Evolutionary conservation across 2,113 vertebrate genomes (phyloP).

Genomic region (Pycnonotus jocosus): DNA sequence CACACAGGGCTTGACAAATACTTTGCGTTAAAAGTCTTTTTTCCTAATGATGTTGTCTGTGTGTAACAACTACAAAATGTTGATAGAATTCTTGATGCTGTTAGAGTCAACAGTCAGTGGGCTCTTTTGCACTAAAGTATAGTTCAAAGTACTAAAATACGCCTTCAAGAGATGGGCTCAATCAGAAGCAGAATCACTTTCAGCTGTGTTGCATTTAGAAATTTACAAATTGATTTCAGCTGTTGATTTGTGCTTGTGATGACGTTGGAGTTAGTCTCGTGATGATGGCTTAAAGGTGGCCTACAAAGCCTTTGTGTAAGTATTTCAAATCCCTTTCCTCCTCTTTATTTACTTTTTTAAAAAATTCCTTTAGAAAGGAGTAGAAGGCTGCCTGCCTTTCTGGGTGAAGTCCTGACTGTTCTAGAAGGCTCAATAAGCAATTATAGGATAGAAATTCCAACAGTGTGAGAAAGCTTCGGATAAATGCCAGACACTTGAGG

Average conservation of each 20-base stretch:
- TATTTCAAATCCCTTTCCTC: neutral
- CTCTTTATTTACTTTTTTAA: neutral
- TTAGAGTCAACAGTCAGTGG: neutral
- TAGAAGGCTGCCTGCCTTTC: neutral
- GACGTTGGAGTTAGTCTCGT: neutral
- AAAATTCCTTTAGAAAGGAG: neutral
- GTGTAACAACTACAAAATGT: neutral
- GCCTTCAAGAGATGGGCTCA: neutral
- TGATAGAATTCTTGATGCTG: neutral
- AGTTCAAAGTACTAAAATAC: neutral
- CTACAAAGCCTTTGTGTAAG: neutral
- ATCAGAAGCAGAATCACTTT: neutral
- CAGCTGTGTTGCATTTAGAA: neutral
- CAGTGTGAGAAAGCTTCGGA: neutral
- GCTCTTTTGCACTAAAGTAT: neutral
- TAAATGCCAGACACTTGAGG: neutral
- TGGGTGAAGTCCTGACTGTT: neutral
- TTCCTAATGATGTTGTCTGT: neutral
- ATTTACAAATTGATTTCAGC: neutral
- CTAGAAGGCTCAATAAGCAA: neutral
- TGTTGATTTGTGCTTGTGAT: neutral
- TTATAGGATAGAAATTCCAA: neutral
- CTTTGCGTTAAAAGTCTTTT: neutral
- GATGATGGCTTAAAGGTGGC: neutral
- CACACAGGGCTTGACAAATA: too few relatives aligned